These are phyloP conservation scores for Muscina levida DNA, from an alignment of 2,888 invertebrate species.

Conservation along the genomic window DNA sequence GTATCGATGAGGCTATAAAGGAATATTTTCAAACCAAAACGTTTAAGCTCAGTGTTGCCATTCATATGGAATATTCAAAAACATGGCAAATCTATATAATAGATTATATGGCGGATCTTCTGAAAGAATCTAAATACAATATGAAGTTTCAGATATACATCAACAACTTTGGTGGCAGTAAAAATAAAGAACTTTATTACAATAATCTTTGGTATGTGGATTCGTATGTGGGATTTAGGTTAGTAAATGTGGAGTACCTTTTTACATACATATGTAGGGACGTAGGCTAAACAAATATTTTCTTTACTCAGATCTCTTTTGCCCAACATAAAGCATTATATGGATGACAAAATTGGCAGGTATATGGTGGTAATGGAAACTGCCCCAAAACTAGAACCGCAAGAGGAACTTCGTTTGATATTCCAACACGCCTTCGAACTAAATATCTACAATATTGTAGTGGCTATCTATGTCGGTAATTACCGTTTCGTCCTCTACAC, in stretches of 20 bases:
- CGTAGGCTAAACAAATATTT: neutral
- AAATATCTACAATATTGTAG: slow-evolving; percentile 55
- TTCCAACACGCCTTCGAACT: slow-evolving; percentile 48
- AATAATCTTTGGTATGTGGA: slow-evolving; percentile 64
- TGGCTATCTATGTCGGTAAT: slow-evolving; percentile 19
- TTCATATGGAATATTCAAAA: slow-evolving; percentile 38
- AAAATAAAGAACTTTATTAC: neutral
- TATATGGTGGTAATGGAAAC: slow-evolving; percentile 50
- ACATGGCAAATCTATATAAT: slow-evolving; percentile 43
- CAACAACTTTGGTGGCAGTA: neutral
- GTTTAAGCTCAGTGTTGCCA: slow-evolving; percentile 38
- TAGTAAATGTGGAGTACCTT: slow-evolving; percentile 13
- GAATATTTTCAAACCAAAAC: slow-evolving; percentile 54
- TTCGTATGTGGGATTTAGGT: slow-evolving; percentile 54
- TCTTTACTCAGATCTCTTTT: slow-evolving; percentile 38
- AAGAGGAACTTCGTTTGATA: slow-evolving; percentile 28
- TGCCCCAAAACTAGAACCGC: neutral
- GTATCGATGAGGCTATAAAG: slow-evolving; percentile 47
- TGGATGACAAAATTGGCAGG: slow-evolving; percentile 36
- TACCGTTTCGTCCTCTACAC: slow-evolving; percentile 40
- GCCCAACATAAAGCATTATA: neutral
- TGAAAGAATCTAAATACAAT: slow-evolving; percentile 6
- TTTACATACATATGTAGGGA: neutral
- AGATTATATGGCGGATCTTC: slow-evolving; percentile 40
- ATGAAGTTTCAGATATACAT: slow-evolving; percentile 55